These are phyloP conservation scores for Aplocera efformata DNA, from an alignment of 2,888 invertebrate species.

Conservation along the genomic window DNA sequence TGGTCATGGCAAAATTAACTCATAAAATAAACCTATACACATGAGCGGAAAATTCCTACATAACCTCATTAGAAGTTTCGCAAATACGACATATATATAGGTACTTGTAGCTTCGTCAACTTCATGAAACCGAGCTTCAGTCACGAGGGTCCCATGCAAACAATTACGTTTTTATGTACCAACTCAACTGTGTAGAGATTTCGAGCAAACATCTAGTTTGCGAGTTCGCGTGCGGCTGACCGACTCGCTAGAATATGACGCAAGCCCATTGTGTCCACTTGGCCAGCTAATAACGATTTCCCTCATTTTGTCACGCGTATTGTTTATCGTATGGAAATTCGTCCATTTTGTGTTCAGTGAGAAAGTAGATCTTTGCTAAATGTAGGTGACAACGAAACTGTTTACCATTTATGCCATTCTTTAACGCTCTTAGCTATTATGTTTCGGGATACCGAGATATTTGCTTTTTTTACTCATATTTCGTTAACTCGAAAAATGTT, in stretches of 20 bases:
- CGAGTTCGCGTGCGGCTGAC: slow-evolving; percentile 34
- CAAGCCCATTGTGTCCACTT: slow-evolving; percentile 61
- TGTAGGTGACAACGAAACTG: no score
- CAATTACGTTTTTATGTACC: slow-evolving; percentile 32
- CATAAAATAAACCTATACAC: no score
- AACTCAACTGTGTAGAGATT: slow-evolving; percentile 19
- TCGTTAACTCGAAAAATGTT: no score
- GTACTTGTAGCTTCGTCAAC: slow-evolving; percentile 7
- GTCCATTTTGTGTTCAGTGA: background rate
- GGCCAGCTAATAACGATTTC: slow-evolving; percentile 59
- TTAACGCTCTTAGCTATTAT: no score
- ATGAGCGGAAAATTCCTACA: background rate
- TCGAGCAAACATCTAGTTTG: slow-evolving; percentile 39
- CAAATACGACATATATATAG: slow-evolving; percentile 1
- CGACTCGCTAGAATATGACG: slow-evolving; percentile 52
- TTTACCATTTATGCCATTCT: no score
- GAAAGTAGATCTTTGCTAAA: no score
- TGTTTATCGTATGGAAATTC: slow-evolving; percentile 32
- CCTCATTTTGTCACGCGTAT: slow-evolving; percentile 44
- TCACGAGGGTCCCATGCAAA: slow-evolving; percentile 19
- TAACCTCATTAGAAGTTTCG: slow-evolving; percentile 4
- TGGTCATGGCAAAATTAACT: no score
- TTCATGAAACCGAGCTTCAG: slow-evolving; percentile 12
- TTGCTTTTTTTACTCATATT: no score
- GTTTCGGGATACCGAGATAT: no score